Evolutionary conservation across 2,113 vertebrate species (phyloP).

Genomic region (Myotis brandtii): DNA sequence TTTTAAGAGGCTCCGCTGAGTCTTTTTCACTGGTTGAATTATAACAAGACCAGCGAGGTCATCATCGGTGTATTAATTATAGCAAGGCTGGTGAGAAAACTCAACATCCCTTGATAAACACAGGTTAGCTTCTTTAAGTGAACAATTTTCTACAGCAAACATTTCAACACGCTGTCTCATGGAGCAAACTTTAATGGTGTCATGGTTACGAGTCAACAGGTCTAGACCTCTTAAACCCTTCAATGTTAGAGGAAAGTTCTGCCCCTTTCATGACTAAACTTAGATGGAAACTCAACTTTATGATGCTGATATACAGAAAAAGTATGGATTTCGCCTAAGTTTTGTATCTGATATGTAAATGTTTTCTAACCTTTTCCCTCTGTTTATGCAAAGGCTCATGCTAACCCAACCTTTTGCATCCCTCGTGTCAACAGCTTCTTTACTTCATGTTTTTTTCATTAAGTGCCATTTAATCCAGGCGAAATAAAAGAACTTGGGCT

Average conservation of each 20-base stretch:
- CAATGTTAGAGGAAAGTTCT: not conserved
- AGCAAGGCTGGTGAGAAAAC: constrained; percentile 60
- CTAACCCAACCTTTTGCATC: not conserved
- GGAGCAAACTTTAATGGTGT: not conserved
- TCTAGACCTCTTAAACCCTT: constrained; percentile 38
- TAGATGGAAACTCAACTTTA: constrained; percentile 43
- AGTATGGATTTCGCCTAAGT: constrained; percentile 47
- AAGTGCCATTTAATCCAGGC: constrained; percentile 61
- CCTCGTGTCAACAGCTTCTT: constrained; percentile 60
- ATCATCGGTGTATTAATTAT: constrained; percentile 60
- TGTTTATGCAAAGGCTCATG: not conserved
- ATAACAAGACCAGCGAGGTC: constrained; percentile 57
- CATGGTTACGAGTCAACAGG: not conserved
- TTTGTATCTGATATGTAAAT: constrained; percentile 62
- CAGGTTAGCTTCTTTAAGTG: constrained; percentile 38
- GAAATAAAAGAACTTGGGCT: constrained; percentile 34
- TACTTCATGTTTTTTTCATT: constrained; percentile 63
- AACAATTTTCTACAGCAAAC: constrained; percentile 34
- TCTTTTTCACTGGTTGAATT: constrained; percentile 58
- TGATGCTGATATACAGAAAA: constrained; percentile 7
- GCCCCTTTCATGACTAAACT: not conserved
- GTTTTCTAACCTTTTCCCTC: constrained; percentile 63
- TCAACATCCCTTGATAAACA: constrained; percentile 56
- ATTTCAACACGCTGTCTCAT: constrained; percentile 35
- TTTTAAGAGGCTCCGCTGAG: constrained; percentile 28